A percentile compares a stretch with the other conserved stretches of the same genome.
Conservation (phyloP, 2,113 vertebrate species). For the Archilochus colubris region DNA sequence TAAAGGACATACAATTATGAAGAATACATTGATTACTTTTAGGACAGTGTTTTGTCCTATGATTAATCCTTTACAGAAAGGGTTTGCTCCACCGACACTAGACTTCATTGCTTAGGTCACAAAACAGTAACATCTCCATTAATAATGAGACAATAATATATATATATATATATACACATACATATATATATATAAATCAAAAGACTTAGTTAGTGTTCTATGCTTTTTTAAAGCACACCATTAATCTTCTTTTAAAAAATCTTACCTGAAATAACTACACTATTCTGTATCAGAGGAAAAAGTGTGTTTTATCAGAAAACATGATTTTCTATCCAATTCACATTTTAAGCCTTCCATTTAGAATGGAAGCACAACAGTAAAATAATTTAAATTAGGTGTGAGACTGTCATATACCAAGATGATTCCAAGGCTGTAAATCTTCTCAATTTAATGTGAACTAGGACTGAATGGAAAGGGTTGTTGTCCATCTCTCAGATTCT, state of each 20-base stretch:
- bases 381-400: not conserved
- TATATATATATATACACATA: not conserved
- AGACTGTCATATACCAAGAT: not conserved
- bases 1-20: not conserved
- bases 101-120: not conserved
- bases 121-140: not conserved
- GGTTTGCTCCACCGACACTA: accelerated
- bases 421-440: not conserved
- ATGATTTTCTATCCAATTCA: not conserved
- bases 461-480: not conserved
- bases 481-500: not conserved
- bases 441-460: not conserved
- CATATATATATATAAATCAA: not conserved
- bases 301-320: not conserved
- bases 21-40: not conserved
- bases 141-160: not conserved
- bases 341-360: not conserved
- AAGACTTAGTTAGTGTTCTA: not conserved
- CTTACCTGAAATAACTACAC: not conserved
- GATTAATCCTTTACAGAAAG: not conserved
- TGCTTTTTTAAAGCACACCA: not conserved
- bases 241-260: not conserved
- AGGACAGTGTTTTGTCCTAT: not conserved
- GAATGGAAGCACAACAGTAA: not conserved
- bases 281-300: not conserved